phyloP scores from a whole-genome alignment of 2,113 vertebrate species.

The Morone chrysops region DNA sequence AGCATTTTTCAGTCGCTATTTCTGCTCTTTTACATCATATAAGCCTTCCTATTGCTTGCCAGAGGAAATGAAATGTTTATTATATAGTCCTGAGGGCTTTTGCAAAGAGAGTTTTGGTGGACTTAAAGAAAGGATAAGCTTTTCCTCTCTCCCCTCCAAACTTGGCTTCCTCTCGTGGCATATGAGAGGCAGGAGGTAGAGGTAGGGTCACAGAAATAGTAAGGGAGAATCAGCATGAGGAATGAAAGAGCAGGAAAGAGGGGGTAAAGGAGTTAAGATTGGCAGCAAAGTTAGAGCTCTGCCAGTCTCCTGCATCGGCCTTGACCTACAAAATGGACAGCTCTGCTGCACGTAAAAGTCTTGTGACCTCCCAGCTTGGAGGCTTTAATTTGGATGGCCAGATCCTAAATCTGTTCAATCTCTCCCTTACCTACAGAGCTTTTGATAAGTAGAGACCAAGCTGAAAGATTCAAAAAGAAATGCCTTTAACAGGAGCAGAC shows the following conservation, averaged over 20 bases:
- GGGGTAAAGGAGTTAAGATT: constrained; percentile 27
- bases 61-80: constrained; percentile 88
- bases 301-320: constrained; percentile 12
- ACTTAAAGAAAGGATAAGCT: constrained; percentile 73
- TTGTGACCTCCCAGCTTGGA: constrained; percentile 1
- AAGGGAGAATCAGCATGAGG: constrained; percentile 17
- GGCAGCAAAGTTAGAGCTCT: constrained; percentile 26
- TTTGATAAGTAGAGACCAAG: constrained; percentile 16
- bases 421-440: neutral
- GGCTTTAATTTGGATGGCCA: constrained; percentile 11
- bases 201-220: constrained; percentile 62
- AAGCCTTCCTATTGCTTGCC: constrained; percentile 78
- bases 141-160: constrained; percentile 60
- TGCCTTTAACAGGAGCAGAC: neutral
- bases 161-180: constrained; percentile 64
- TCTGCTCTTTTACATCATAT: constrained; percentile 78
- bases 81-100: constrained; percentile 73
- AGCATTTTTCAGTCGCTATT: constrained; percentile 67
- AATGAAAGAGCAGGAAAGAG: constrained; percentile 20
- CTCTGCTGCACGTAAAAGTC: neutral
- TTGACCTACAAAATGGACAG: neutral
- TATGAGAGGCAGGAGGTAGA: constrained; percentile 60
- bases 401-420: constrained; percentile 30
- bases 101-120: constrained; percentile 59
- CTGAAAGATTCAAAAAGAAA: constrained; percentile 42